These are phyloP conservation scores for Falco berigora DNA, from an alignment of 2,797 vertebrate genomes.

Conservation along the genomic window DNA sequence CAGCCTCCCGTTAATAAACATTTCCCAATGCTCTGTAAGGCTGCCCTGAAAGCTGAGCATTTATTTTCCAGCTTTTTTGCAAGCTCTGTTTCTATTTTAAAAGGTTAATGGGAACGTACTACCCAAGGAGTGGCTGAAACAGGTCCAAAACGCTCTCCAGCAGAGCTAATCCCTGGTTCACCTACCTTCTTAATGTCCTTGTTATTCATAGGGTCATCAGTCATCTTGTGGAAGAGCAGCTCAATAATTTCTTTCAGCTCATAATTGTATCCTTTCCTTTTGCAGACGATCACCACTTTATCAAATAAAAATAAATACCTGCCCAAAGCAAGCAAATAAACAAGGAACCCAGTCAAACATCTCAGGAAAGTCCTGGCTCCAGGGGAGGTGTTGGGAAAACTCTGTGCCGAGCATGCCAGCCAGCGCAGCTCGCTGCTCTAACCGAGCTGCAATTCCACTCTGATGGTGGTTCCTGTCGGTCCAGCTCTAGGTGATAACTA, in stretches of 20 bases:
- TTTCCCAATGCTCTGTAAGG: not conserved
- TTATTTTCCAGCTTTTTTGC: slow-evolving; percentile 5
- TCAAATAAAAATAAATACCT: slow-evolving; percentile 99
- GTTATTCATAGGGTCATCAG: slow-evolving; percentile 96
- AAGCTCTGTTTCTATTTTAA: not conserved
- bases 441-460: not conserved
- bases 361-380: not conserved
- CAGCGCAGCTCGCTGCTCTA: fast-evolving
- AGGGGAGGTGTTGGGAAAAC: not conserved
- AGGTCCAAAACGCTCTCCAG: not conserved
- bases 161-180: not conserved
- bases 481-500: not conserved
- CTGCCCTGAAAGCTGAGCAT: not conserved
- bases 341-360: not conserved
- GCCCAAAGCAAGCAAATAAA: slow-evolving; percentile 25
- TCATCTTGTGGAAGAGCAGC: slow-evolving; percentile 93
- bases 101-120: not conserved
- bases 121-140: not conserved
- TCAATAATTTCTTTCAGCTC: slow-evolving; percentile 98
- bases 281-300: slow-evolving; percentile 98
- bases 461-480: not conserved
- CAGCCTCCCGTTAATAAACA: not conserved
- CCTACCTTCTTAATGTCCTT: slow-evolving; percentile 95
- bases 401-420: not conserved
- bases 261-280: slow-evolving; percentile 92